Percentiles rank a stretch among this genome's conserved stretches.
Evolutionary conservation across 1,140 invertebrate species (phyloP).

Genomic region (Orius insidiosus): DNA sequence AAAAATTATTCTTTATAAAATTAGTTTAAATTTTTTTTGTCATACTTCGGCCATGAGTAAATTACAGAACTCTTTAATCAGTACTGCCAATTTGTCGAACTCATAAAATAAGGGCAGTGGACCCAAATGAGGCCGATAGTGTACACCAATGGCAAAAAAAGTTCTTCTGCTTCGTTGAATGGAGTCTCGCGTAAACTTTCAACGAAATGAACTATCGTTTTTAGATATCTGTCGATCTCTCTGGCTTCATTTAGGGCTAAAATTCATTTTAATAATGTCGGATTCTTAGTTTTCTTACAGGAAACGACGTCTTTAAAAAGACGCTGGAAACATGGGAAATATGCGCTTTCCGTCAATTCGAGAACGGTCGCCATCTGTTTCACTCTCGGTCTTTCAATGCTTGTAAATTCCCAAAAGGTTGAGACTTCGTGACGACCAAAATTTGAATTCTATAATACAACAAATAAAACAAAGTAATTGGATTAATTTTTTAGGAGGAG

Average conservation of each 20-base stretch:
- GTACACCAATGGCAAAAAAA: constrained; percentile 48
- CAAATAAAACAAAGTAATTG: too few species aligned
- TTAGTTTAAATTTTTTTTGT: too few species aligned
- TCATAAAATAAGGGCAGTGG: constrained; percentile 65
- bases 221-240: constrained; percentile 46
- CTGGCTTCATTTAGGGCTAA: constrained; percentile 36
- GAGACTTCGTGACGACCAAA: constrained; percentile 36
- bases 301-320: constrained; percentile 45
- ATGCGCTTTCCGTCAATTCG: constrained; percentile 53
- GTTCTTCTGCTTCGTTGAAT: constrained; percentile 39
- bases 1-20: constrained; percentile 8
- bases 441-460: constrained; percentile 49
- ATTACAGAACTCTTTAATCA: not conserved
- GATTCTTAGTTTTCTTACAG: constrained; percentile 24
- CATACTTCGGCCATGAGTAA: not conserved
- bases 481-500: not conserved
- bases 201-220: constrained; percentile 40
- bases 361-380: constrained; percentile 62
- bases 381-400: constrained; percentile 58
- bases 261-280: constrained; percentile 20
- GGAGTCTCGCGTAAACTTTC: constrained; percentile 50
- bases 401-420: constrained; percentile 62
- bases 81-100: constrained; percentile 16
- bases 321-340: constrained; percentile 49
- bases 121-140: constrained; percentile 68